Percentiles rank a stretch among this genome's conserved stretches.
phyloP scores from a whole-genome alignment of 2,888 invertebrate genomes.

The Prosopocoilus inquinatus region DNA sequence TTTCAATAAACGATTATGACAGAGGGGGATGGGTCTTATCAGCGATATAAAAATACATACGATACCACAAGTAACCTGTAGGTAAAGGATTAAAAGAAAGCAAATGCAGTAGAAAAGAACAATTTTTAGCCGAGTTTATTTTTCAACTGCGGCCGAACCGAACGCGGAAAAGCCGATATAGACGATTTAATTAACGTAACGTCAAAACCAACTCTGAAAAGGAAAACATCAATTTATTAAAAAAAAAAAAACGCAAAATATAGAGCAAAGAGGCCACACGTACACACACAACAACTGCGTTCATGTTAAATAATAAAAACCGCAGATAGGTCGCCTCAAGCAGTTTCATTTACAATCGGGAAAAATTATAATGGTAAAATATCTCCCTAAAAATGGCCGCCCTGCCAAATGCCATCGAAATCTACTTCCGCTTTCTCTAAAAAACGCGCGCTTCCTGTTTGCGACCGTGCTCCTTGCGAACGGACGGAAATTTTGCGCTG shows the following conservation, averaged over 20 bases:
- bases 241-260: conserved; percentile 3
- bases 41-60: too few relatives aligned
- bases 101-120: too few relatives aligned
- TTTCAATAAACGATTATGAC: too few relatives aligned
- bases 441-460: conserved; percentile 33
- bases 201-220: neutral
- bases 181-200: conserved; percentile 11
- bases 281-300: conserved; percentile 14
- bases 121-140: too few relatives aligned
- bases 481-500: conserved; percentile 31
- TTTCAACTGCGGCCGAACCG: too few relatives aligned
- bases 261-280: neutral
- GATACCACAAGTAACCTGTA: too few relatives aligned
- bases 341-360: conserved; percentile 11
- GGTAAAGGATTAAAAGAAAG: too few relatives aligned
- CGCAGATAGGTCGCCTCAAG: conserved; percentile 19
- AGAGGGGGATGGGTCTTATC: too few relatives aligned
- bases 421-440: conserved; percentile 28
- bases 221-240: conserved; percentile 3
- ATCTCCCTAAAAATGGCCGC: conserved; percentile 3
- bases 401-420: conserved; percentile 26
- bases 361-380: conserved; percentile 13
- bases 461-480: conserved; percentile 27
- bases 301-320: conserved; percentile 19
- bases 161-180: too few relatives aligned